Evolutionary conservation across 1,140 invertebrate genomes (phyloP).

Genomic region (Scaptomyza pallida): DNA sequence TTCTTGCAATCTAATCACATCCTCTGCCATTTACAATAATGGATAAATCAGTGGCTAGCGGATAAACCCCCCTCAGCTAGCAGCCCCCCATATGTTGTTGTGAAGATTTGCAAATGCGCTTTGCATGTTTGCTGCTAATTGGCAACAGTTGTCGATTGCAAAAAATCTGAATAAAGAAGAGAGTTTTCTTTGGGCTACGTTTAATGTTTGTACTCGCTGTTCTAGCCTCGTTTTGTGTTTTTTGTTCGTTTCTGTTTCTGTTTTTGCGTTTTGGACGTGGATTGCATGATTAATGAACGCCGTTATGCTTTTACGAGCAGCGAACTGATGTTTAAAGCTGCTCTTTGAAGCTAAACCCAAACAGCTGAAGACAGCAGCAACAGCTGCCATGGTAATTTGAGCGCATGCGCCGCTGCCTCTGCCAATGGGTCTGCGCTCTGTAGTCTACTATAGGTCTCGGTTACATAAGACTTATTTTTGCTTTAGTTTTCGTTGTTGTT

Average conservation of each 20-base stretch:
- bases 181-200: slow-evolving; percentile 46
- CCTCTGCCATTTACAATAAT: slow-evolving; percentile 7
- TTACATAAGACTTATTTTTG: slow-evolving; percentile 64
- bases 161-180: not conserved
- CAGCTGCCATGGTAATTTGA: slow-evolving; percentile 68
- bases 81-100: slow-evolving; percentile 6
- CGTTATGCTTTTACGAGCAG: slow-evolving; percentile 73
- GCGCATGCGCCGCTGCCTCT: slow-evolving; percentile 65
- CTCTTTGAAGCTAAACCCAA: not conserved
- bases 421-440: slow-evolving; percentile 3
- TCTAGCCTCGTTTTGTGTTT: slow-evolving; percentile 40
- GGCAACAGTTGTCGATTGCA: slow-evolving; percentile 74
- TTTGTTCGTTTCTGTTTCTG: not conserved
- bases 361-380: slow-evolving; percentile 33
- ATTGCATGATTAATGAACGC: slow-evolving; percentile 77
- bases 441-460: slow-evolving; percentile 15
- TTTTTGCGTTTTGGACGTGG: slow-evolving; percentile 30
- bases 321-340: too few relatives aligned
- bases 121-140: slow-evolving; percentile 81
- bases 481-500: not conserved
- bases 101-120: slow-evolving; percentile 72
- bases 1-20: slow-evolving; percentile 15
- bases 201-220: too few relatives aligned
- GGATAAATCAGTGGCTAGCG: slow-evolving; percentile 15
- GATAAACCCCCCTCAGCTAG: slow-evolving; percentile 1